Evolutionary conservation across 2,888 invertebrate genomes (phyloP).

Genomic region (Hecatera dysodea): DNA sequence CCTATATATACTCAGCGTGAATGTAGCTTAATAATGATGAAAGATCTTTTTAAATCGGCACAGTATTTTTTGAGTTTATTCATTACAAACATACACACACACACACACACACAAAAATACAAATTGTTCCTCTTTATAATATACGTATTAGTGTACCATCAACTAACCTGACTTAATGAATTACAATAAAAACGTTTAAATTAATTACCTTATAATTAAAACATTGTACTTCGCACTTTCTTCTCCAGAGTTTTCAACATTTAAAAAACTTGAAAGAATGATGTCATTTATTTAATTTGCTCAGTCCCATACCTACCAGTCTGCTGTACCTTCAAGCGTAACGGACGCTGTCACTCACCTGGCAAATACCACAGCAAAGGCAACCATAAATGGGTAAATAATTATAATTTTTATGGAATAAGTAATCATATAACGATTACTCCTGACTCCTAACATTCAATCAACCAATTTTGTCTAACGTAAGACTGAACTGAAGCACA

Average conservation of each 20-base stretch:
- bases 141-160: no score
- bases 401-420: constrained; percentile 32
- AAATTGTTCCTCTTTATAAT: no score
- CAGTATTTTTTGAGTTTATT: no score
- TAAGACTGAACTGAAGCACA: constrained; percentile 3
- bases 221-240: no score
- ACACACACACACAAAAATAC: no score
- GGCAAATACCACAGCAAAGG: background rate
- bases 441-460: constrained; percentile 34
- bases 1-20: no score
- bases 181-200: no score
- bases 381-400: constrained; percentile 33
- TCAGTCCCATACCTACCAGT: background rate
- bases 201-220: no score
- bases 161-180: background rate
- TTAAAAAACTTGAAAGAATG: background rate
- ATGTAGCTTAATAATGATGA: no score
- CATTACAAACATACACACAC: no score
- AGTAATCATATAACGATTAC: constrained; percentile 48
- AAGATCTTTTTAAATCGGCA: no score
- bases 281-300: background rate
- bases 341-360: constrained; percentile 46
- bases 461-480: constrained; percentile 23
- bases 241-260: no score
- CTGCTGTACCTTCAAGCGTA: constrained; percentile 1